A percentile compares a stretch with the other conserved stretches of the same genome.
phyloP scores from a whole-genome alignment of 2,797 vertebrate genomes.

The Manis pentadactyla region DNA sequence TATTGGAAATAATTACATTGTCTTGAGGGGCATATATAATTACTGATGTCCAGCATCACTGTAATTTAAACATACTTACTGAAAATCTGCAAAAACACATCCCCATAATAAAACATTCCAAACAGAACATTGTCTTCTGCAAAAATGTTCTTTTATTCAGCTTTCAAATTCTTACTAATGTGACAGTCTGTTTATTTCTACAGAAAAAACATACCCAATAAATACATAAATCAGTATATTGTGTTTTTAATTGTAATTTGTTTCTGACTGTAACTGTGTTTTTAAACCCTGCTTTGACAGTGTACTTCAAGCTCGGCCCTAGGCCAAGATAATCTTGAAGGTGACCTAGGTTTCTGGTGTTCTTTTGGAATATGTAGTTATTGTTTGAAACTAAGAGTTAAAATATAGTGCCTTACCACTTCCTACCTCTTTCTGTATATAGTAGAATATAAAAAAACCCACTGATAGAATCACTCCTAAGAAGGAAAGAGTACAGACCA shows the following conservation, averaged over 20 bases:
- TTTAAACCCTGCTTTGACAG: constrained; percentile 45
- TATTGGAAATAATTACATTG: constrained; percentile 29
- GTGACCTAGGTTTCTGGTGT: not conserved
- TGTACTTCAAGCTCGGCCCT: not conserved
- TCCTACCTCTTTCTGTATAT: not conserved
- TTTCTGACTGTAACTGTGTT: not conserved
- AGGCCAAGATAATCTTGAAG: not conserved
- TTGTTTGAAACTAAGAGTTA: constrained; percentile 58
- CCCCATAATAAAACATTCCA: not conserved
- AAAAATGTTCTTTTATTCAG: constrained; percentile 5
- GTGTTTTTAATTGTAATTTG: no score
- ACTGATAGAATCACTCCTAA: not conserved
- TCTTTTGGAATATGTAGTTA: not conserved
- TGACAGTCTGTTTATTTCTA: constrained; percentile 55
- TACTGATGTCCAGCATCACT: not conserved
- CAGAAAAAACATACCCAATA: constrained; percentile 20
- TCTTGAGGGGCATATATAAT: not conserved
- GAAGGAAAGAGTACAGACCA: not conserved
- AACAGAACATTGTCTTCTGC: not conserved
- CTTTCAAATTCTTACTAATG: not conserved
- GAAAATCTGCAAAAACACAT: not conserved
- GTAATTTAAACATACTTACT: constrained; percentile 6
- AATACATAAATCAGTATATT: not conserved
- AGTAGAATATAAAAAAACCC: constrained; percentile 11
- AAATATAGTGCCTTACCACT: constrained; percentile 26